Evolutionary conservation across 2,113 vertebrate genomes (phyloP).

Genomic region (Varanus komodoensis): DNA sequence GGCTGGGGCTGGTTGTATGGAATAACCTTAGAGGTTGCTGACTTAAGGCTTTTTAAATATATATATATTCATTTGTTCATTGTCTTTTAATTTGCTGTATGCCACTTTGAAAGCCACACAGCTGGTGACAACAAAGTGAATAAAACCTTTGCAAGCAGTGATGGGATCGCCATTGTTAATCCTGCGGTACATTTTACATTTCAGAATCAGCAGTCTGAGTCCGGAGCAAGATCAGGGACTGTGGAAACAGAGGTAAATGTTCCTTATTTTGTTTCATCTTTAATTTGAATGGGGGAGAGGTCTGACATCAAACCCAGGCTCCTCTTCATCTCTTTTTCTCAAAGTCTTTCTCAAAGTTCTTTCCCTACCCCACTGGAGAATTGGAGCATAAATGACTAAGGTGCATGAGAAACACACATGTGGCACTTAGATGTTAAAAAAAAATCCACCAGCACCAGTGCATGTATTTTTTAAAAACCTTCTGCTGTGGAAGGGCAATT

Average conservation of each 20-base stretch:
- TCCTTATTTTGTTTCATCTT: not conserved
- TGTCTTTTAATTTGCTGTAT: not conserved
- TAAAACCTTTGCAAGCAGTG: not conserved
- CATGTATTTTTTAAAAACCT: not conserved
- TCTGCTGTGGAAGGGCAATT: not conserved
- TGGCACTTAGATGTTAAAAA: too few species aligned
- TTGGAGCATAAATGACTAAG: not conserved
- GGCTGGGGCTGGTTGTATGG: not conserved
- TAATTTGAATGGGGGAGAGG: not conserved
- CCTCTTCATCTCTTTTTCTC: too few species aligned
- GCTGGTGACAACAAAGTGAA: not conserved
- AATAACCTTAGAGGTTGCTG: not conserved
- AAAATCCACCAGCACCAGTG: not conserved
- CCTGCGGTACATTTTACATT: conserved; percentile 65
- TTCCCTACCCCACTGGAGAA: not conserved
- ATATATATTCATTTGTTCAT: not conserved
- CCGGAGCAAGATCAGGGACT: conserved; percentile 97
- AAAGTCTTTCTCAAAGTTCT: too few species aligned
- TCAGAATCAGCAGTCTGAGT: conserved; percentile 94
- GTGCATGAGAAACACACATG: not conserved
- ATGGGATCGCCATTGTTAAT: conserved; percentile 29
- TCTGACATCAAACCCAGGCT: not conserved
- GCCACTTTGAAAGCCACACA: not conserved
- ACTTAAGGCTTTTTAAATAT: not conserved
- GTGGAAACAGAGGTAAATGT: conserved; percentile 96